Conservation (phyloP, 2,888 invertebrate species). For the Tetropium fuscum region DNA sequence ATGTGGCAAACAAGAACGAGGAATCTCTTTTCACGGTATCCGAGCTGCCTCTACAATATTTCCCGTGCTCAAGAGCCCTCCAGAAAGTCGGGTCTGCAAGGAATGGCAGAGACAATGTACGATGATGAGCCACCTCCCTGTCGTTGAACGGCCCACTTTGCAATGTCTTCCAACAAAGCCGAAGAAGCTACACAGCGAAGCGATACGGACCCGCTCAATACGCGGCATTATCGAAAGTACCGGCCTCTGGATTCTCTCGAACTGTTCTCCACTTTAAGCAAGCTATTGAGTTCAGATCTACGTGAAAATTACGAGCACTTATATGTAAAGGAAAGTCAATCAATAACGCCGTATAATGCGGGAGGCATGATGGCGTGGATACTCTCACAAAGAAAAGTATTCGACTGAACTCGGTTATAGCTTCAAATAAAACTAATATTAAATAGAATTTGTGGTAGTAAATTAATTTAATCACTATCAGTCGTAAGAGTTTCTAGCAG, state of each 20-base stretch:
- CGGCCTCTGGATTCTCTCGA: slow-evolving; percentile 24
- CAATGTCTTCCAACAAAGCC: slow-evolving; percentile 40
- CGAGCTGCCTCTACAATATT: slow-evolving; percentile 37
- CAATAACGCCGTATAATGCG: too few relatives aligned
- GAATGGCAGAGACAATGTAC: slow-evolving; percentile 35
- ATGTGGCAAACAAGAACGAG: background rate
- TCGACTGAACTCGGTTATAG: too few relatives aligned
- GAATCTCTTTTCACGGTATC: background rate
- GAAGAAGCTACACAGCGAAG: slow-evolving; percentile 31
- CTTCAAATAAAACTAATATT: too few relatives aligned
- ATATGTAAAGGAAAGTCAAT: too few relatives aligned
- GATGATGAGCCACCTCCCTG: slow-evolving; percentile 43
- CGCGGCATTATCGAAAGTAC: slow-evolving; percentile 25
- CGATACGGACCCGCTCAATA: slow-evolving; percentile 29
- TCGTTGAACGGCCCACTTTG: slow-evolving; percentile 34
- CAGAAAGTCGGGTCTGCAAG: slow-evolving; percentile 41
- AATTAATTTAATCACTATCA: too few relatives aligned
- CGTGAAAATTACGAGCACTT: slow-evolving; percentile 12
- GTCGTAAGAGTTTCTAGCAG: too few relatives aligned
- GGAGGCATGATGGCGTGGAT: too few relatives aligned
- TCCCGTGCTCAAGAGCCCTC: slow-evolving; percentile 37
- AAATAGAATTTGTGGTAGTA: too few relatives aligned
- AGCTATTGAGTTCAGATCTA: background rate
- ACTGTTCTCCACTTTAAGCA: background rate
- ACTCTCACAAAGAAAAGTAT: too few relatives aligned